Base-by-base conservation (phyloP, 1,140 invertebrate genomes). In the Danaus plexippus region DNA sequence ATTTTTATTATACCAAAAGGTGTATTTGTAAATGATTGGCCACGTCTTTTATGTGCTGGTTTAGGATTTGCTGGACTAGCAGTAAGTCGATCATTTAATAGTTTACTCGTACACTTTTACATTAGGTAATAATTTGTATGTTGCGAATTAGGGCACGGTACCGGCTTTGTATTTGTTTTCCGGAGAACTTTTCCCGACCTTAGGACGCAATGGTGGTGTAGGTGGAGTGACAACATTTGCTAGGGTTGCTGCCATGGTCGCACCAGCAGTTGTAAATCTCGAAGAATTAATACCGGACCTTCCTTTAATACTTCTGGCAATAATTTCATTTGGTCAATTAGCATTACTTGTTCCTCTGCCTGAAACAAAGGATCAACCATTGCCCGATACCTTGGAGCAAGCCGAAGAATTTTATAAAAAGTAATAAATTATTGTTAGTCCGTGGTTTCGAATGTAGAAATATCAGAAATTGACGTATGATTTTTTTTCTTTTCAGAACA, bases 111-210 rank as follows among this genome's bases (percentile, higher is more conserved):
- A 56, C 43, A 55, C 46, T 0, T 32, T 6, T 32, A 6, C 2
- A 32, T 32, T 32, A 32, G 22, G 5, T 6, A 32, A 32, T 32
- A 32, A 32, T 32, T 32, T 32, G 22, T 32, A 32, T 32, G 22
- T 32, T 32, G 22, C 22, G 15, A 44, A 53, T 53, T 67, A 88
- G 85, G 80, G 90, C 42, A 85, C 88, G n/a, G 89, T 91, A 62
- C 88, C 90, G 10, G 88, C 89, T 0, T 72, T 91, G 49, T 92
- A 90, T 71, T 75, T 93, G n/a, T 92, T 90, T 61, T 90, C 91
- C 9, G 90, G 91, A 10, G 92, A 93, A 82, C 71, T 92, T 41
- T 93, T 90, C 68, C 92, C 92, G 44, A 93, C 92, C 1, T 80
- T 92, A 43, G 87, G 92, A 0, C 87, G 92, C 54, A 93, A 92